Evolutionary conservation across 1,140 invertebrate genomes (phyloP), one percentile per base, ranked within the genome.

Genomic region (Pectinophora gossypiella): DNA sequence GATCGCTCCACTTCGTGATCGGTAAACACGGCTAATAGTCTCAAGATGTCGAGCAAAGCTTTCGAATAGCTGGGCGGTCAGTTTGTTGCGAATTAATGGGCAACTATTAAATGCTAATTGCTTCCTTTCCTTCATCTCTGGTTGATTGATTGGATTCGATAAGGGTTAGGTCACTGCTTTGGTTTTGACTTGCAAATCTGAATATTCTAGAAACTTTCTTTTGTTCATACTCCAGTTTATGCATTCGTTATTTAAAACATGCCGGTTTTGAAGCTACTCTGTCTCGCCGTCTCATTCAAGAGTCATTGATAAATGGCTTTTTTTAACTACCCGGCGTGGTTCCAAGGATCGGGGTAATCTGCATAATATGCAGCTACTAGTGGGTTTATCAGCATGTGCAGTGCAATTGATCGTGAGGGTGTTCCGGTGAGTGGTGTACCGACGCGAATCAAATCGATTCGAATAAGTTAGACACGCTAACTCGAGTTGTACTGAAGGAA

Each of bases 381-480:
- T 67, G 75, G 72, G 74, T 75, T 76, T 66, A 79, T 81, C 77
- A 81, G 83, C 72, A 73, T 69, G 55, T 61, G 51, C 56, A 60
- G 54, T 60, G 46, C 54, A 71, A 73, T 77, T 75, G 71, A 68
- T 71, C 69, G 72, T 9, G 9, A 32, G 27, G 2, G 27, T 32
- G 27, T 32, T 32, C n/a, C n/a, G 27, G 9, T n/a, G 27, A 32
- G 27, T 32, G 7, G 27, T n/a, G 22, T 23, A 10, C 1, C 9
- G 27, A n/a, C n/a, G n/a, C n/a, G n/a, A n/a, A n/a, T n/a, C n/a
- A n/a, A n/a, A n/a, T n/a, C n/a, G n/a, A n/a, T n/a, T n/a, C n/a
- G n/a, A n/a, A n/a, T n/a, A n/a, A n/a, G n/a, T n/a, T n/a, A n/a
- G n/a, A n/a, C n/a, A n/a, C n/a, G n/a, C n/a, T n/a, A n/a, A n/a